Percentiles rank a stretch among this genome's conserved stretches.
phyloP scores from a whole-genome alignment of 2,797 vertebrate genomes.

The Neosilurus hyrtlii region DNA sequence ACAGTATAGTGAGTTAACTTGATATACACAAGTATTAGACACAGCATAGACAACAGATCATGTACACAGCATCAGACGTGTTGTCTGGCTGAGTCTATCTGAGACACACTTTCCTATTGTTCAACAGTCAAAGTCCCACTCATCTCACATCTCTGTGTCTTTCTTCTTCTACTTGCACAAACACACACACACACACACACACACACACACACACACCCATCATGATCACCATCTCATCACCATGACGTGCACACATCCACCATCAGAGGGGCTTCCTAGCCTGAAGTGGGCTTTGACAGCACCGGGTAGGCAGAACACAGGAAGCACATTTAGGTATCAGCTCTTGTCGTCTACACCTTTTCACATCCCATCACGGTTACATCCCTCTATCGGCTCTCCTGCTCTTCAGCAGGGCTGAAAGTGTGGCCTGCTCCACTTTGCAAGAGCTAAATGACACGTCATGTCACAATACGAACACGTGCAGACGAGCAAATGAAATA shows the following conservation, averaged over 20 bases:
- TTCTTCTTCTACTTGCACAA: slow-evolving; percentile 9
- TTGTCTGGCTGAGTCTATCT: neutral
- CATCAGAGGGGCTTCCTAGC: slow-evolving; percentile 70
- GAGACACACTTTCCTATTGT: slow-evolving; percentile 4
- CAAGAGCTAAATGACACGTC: slow-evolving; percentile 88
- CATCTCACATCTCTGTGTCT: slow-evolving; percentile 23
- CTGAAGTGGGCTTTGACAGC: slow-evolving; percentile 75
- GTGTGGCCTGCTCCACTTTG: slow-evolving; percentile 70
- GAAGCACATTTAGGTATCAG: slow-evolving; percentile 92
- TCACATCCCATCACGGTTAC: slow-evolving; percentile 74
- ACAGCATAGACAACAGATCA: slow-evolving; percentile 4
- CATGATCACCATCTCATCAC: slow-evolving; percentile 46
- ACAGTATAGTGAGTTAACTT: neutral
- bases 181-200: neutral
- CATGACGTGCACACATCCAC: slow-evolving; percentile 69
- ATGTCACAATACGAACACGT: slow-evolving; percentile 78
- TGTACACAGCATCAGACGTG: neutral
- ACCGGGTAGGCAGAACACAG: slow-evolving; percentile 83
- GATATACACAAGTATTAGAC: slow-evolving; percentile 2
- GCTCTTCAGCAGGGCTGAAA: slow-evolving; percentile 55
- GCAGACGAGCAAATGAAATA: slow-evolving; percentile 94
- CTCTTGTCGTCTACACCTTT: slow-evolving; percentile 80
- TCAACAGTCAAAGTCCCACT: slow-evolving; percentile 58
- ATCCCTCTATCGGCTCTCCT: slow-evolving; percentile 57
- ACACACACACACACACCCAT: slow-evolving; percentile 49